These are phyloP conservation scores for Hyperoplus lanceolatus DNA, from an alignment of 2,797 vertebrate species.

Conservation along the genomic window DNA sequence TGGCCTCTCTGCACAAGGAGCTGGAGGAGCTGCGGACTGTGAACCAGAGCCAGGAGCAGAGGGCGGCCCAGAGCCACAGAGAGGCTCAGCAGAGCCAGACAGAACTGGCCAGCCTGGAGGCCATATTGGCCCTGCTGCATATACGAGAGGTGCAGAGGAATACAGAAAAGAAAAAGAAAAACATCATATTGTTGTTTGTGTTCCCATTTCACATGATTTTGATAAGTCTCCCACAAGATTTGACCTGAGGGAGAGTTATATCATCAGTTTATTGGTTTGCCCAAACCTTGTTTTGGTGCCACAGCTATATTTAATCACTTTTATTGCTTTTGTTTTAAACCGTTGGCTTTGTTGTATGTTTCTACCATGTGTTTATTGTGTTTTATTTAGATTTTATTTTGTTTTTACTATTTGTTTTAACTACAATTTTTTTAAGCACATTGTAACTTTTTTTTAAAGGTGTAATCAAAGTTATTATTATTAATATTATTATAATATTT, in stretches of 20 bases:
- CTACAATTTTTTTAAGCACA: too few relatives aligned
- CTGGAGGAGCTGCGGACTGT: conserved; percentile 83
- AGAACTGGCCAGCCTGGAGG: conserved; percentile 86
- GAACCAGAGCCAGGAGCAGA: conserved; percentile 79
- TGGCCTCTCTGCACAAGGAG: conserved; percentile 81
- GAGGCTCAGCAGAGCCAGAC: conserved; percentile 85
- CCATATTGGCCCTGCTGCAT: conserved; percentile 83
- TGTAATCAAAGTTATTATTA: too few relatives aligned
- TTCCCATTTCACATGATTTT: conserved; percentile 17
- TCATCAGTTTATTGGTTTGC: conserved; percentile 15
- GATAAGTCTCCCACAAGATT: neutral
- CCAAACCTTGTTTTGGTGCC: neutral
- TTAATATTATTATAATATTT: neutral
- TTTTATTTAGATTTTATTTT: too few relatives aligned
- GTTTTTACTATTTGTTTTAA: too few relatives aligned
- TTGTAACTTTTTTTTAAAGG: too few relatives aligned
- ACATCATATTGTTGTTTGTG: conserved; percentile 2
- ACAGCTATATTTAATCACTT: too few relatives aligned
- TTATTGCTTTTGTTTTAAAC: too few relatives aligned
- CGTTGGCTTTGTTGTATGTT: too few relatives aligned
- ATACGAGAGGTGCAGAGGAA: conserved; percentile 70
- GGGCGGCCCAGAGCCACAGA: conserved; percentile 78
- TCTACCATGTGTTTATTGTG: too few relatives aligned
- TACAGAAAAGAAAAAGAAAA: neutral
- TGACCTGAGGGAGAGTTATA: neutral